These are phyloP conservation scores for Apogon talboti DNA, from an alignment of 2,797 vertebrate genomes.

Conservation along the genomic window DNA sequence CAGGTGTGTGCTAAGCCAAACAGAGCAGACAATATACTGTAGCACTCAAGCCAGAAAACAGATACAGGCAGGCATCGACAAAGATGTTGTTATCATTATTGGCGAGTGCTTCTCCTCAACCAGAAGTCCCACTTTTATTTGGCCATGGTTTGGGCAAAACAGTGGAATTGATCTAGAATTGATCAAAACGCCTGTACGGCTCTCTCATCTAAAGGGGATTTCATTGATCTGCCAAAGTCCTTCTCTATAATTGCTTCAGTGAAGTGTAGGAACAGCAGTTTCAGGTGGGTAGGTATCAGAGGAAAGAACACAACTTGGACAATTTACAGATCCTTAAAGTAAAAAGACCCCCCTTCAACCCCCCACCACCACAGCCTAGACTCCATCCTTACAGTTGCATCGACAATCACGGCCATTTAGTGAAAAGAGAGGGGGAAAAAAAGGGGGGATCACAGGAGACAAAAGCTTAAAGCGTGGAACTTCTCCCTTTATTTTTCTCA, in stretches of 20 bases:
- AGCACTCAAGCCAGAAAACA: conserved; percentile 47
- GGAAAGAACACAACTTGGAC: conserved; percentile 68
- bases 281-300: conserved; percentile 73
- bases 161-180: conserved; percentile 73
- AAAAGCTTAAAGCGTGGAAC: conserved; percentile 14
- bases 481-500: conserved; percentile 13
- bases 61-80: conserved; percentile 51
- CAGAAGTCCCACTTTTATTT: conserved; percentile 70
- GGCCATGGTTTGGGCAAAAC: conserved; percentile 72
- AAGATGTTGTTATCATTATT: conserved; percentile 62
- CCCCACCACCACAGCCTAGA: conserved; percentile 28
- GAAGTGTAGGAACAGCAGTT: conserved; percentile 77
- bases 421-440: conserved; percentile 2
- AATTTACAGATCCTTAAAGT: conserved; percentile 74
- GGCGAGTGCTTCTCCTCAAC: conserved; percentile 53
- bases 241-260: conserved; percentile 78
- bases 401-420: conserved; percentile 33
- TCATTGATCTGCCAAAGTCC: conserved; percentile 79
- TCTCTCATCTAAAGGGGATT: conserved; percentile 78
- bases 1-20: conserved; percentile 66
- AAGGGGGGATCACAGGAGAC: conserved; percentile 20
- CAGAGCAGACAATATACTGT: conserved; percentile 61
- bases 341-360: conserved; percentile 34
- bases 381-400: conserved; percentile 35
- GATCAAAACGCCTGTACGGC: conserved; percentile 71